Conservation (phyloP, 2,797 vertebrate species). For the Sphaeramia orbicularis region DNA sequence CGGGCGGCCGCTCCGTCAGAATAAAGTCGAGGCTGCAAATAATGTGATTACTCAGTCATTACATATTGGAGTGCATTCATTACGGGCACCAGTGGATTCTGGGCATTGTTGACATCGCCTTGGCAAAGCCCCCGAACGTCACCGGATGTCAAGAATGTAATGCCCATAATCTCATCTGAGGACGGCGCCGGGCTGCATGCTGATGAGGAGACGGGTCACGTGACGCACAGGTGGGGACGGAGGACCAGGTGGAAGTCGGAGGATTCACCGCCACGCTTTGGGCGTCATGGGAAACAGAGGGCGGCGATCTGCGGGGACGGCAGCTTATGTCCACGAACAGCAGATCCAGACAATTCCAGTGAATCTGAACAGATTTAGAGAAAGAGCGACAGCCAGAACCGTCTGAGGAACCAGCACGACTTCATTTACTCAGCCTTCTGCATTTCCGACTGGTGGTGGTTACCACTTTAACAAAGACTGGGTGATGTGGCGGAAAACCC, state of each 20-base stretch:
- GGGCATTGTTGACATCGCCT: conserved; percentile 78
- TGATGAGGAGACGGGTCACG: conserved; percentile 43
- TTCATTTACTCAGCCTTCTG: too few relatives aligned
- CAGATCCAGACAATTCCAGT: too few relatives aligned
- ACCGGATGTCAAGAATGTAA: conserved; percentile 73
- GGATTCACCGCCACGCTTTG: too few relatives aligned
- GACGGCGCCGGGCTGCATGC: conserved; percentile 53
- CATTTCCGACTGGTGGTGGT: too few relatives aligned
- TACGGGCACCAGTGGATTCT: conserved; percentile 74
- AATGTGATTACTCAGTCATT: conserved; percentile 86
- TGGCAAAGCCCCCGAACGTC: conserved; percentile 64
- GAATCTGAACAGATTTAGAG: too few relatives aligned
- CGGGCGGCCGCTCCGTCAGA: conserved; percentile 65
- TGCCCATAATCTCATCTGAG: conserved; percentile 65
- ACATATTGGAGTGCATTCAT: conserved; percentile 81
- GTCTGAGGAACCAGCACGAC: too few relatives aligned
- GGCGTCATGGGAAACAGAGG: background rate
- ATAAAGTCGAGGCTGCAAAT: conserved; percentile 81
- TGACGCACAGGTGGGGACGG: conserved; percentile 19
- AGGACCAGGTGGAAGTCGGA: conserved; percentile 4
- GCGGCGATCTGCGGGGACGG: too few relatives aligned
- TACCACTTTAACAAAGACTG: too few relatives aligned
- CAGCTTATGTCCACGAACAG: too few relatives aligned
- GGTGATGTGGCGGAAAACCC: too few relatives aligned
- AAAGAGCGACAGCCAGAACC: too few relatives aligned